phyloP scores from a whole-genome alignment of 2,888 invertebrate species.

The Mythimna loreyi region DNA sequence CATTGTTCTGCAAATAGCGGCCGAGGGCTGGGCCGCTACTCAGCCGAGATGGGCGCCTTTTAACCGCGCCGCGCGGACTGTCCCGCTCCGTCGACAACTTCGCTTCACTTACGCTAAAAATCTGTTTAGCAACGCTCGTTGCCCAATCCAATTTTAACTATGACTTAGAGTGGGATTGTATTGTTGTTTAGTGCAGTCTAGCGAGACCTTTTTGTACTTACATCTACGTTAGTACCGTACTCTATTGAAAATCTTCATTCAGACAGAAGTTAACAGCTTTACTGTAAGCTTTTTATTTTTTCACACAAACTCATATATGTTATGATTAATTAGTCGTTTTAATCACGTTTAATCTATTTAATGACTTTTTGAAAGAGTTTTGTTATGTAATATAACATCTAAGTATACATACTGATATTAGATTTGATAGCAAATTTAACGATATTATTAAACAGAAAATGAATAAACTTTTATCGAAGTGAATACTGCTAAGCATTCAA shows the following conservation, averaged over 20 bases:
- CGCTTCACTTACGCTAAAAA: slow-evolving; percentile 68
- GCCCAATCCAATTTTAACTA: slow-evolving; percentile 68
- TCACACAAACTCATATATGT: not conserved
- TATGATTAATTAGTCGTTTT: too few relatives aligned
- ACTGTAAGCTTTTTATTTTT: not conserved
- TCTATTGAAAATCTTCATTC: not conserved
- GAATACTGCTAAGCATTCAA: slow-evolving; percentile 13
- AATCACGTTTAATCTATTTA: not conserved
- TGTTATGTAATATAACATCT: not conserved
- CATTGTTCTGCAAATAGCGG: slow-evolving; percentile 89
- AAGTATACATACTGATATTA: not conserved
- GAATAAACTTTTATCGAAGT: too few relatives aligned
- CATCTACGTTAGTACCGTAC: too few relatives aligned
- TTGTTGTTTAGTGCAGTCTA: slow-evolving; percentile 41
- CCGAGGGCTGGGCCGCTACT: slow-evolving; percentile 85
- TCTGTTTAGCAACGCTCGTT: slow-evolving; percentile 70
- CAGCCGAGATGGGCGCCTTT: slow-evolving; percentile 71
- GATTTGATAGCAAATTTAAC: not conserved
- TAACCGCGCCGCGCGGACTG: slow-evolving; percentile 73
- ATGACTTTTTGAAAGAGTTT: not conserved
- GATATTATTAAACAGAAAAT: not conserved
- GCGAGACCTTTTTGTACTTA: slow-evolving; percentile 4
- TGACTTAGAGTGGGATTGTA: slow-evolving; percentile 44
- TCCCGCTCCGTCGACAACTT: slow-evolving; percentile 72
- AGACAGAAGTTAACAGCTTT: not conserved